Conservation (phyloP, 2,113 vertebrate genomes). For the Ictalurus furcatus region DNA sequence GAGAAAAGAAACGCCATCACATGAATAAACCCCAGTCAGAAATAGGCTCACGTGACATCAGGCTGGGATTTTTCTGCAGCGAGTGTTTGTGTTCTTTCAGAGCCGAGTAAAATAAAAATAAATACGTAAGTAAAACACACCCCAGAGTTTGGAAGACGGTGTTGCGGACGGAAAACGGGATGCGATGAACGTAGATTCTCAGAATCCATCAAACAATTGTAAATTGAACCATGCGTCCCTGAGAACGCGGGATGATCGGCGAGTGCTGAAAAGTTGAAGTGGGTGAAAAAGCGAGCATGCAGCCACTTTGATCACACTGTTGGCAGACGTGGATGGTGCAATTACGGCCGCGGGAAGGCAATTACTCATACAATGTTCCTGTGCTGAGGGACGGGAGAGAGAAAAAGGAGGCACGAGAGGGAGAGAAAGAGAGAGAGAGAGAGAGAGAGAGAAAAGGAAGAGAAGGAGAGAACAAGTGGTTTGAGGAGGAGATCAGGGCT, state of each 20-base stretch:
- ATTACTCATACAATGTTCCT: slow-evolving; percentile 71
- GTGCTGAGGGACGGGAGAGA: slow-evolving; percentile 52
- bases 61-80: not conserved
- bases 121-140: not conserved
- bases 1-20: not conserved
- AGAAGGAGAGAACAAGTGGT: slow-evolving; percentile 27
- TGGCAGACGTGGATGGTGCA: slow-evolving; percentile 68
- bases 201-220: slow-evolving; percentile 60
- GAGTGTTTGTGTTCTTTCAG: slow-evolving; percentile 1
- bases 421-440: slow-evolving; percentile 43
- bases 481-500: not conserved
- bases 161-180: slow-evolving; percentile 18
- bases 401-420: slow-evolving; percentile 31
- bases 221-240: not conserved
- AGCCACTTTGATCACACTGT: slow-evolving; percentile 74
- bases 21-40: slow-evolving; percentile 28
- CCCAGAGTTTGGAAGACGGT: slow-evolving; percentile 28
- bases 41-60: not conserved
- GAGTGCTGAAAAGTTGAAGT: slow-evolving; percentile 57
- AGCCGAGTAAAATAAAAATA: slow-evolving; percentile 35
- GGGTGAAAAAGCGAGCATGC: slow-evolving; percentile 65
- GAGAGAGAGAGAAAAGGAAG: slow-evolving; percentile 40
- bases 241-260: slow-evolving; percentile 52
- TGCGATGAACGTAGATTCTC: slow-evolving; percentile 55
- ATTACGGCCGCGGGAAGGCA: slow-evolving; percentile 71